Conservation (phyloP, 2,797 vertebrate species). For the Mormyrops boulengeri region DNA sequence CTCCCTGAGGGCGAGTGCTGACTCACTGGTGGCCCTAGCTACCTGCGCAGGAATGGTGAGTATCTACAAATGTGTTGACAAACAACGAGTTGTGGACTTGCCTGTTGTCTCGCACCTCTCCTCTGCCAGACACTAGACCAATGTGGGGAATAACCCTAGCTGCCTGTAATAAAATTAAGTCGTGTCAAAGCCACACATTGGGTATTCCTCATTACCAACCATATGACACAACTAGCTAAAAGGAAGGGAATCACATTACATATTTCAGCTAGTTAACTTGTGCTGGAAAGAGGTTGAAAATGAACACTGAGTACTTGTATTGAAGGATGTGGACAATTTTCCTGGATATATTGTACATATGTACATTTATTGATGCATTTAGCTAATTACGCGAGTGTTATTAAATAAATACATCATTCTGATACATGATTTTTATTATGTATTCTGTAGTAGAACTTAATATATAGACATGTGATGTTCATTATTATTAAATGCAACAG, state of each 20-base stretch:
- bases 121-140: not conserved
- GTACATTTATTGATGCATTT: not conserved
- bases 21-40: constrained; percentile 78
- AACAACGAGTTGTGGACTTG: not conserved
- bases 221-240: not conserved
- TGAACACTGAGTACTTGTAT: not conserved
- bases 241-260: not conserved
- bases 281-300: not conserved
- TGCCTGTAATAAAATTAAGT: not conserved
- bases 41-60: constrained; percentile 86
- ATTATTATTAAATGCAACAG: not conserved
- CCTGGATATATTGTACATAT: not conserved
- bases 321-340: not conserved
- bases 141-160: too few species aligned
- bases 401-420: not conserved
- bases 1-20: constrained; percentile 64
- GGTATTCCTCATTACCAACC: not conserved
- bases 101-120: not conserved
- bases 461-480: not conserved
- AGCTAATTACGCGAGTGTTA: not conserved
- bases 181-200: not conserved
- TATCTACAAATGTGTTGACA: constrained; percentile 28
- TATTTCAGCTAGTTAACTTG: not conserved
- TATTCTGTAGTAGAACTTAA: not conserved
- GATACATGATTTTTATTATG: not conserved